phyloP scores from a whole-genome alignment of 1,140 invertebrate genomes.

The Papilio polyxenes region DNA sequence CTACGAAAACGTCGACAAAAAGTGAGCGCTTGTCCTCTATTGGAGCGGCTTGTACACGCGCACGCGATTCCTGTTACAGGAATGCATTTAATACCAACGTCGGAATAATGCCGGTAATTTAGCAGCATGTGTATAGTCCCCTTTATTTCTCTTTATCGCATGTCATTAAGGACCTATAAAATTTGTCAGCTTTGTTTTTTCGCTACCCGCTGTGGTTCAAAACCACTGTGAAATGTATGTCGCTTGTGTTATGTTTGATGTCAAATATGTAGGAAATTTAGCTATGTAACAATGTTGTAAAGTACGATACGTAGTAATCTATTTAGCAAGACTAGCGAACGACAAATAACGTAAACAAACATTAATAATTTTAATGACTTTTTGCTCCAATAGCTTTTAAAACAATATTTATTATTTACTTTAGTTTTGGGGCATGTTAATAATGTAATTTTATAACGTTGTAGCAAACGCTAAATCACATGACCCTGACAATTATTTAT shows the following conservation, averaged over 20 bases:
- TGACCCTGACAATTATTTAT: neutral
- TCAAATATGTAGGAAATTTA: neutral
- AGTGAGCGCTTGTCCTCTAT: slow-evolving; percentile 43
- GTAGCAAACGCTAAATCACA: neutral
- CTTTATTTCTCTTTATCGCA: slow-evolving; percentile 56
- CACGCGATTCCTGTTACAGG: slow-evolving; percentile 71
- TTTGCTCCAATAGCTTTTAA: neutral
- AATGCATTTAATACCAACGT: slow-evolving; percentile 75
- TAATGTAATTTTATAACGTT: neutral
- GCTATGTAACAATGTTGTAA: neutral
- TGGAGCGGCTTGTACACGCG: slow-evolving; percentile 47
- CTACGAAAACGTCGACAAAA: slow-evolving; percentile 35
- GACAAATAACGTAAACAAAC: neutral
- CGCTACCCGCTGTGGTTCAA: slow-evolving; percentile 28
- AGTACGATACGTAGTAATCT: neutral
- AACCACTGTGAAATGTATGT: slow-evolving; percentile 6
- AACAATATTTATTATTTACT: neutral
- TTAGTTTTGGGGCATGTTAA: neutral
- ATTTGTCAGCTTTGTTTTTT: slow-evolving; percentile 45
- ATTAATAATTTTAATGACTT: neutral
- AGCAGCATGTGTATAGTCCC: slow-evolving; percentile 4
- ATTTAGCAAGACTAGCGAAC: neutral
- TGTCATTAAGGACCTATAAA: slow-evolving; percentile 64
- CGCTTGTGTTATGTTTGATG: neutral
- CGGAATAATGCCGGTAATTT: slow-evolving; percentile 59